A percentile compares a stretch with the other conserved stretches of the same genome.
phyloP scores from a whole-genome alignment of 2,888 invertebrate genomes.

The Parnassius glacialis region DNA sequence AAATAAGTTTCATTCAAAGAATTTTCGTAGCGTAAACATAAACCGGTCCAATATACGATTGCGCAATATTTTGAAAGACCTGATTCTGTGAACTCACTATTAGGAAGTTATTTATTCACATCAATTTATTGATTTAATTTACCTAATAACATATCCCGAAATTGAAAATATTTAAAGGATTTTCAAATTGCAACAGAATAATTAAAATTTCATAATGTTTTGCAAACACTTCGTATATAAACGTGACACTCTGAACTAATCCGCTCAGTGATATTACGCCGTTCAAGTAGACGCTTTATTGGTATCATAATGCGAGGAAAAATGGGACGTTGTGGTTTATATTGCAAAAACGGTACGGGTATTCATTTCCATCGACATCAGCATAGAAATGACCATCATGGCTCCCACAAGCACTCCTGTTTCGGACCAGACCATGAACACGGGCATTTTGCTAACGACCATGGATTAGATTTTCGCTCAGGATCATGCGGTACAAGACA shows the following conservation, averaged over 20 bases:
- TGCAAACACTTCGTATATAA: conserved; percentile 9
- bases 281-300: neutral
- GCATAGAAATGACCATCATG: conserved; percentile 1
- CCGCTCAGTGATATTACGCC: neutral
- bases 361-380: neutral
- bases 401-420: neutral
- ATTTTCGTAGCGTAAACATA: no score
- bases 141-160: no score
- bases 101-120: no score
- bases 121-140: no score
- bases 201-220: conserved; percentile 12
- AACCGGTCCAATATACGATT: no score
- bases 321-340: neutral
- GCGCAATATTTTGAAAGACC: no score
- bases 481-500: neutral
- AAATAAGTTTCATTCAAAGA: no score
- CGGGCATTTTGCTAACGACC: neutral
- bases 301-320: conserved; percentile 1
- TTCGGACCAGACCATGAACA: neutral
- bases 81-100: no score
- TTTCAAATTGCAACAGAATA: neutral
- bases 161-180: no score
- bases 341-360: neutral
- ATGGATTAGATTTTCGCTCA: neutral
- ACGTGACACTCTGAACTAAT: neutral